phyloP scores from a whole-genome alignment of 2,888 invertebrate genomes.

The Philaethria dido region DNA sequence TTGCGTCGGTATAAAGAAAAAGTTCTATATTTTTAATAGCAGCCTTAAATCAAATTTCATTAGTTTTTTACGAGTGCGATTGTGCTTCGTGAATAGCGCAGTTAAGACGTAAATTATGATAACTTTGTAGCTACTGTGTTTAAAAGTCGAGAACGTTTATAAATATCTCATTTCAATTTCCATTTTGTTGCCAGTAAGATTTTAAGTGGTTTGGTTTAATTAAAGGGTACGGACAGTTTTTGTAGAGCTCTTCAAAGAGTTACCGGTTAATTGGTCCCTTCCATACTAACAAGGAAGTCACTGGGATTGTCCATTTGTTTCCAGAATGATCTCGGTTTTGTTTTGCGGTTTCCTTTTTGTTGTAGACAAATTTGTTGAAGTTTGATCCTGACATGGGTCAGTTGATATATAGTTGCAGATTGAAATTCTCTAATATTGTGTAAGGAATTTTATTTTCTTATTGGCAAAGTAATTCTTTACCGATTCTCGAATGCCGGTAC shows the following conservation, averaged over 20 bases:
- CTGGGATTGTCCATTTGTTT: slow-evolving; percentile 8
- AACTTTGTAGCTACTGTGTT: slow-evolving; percentile 28
- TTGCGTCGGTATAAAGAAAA: slow-evolving; percentile 7
- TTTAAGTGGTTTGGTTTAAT: slow-evolving; percentile 28
- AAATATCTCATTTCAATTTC: slow-evolving; percentile 26
- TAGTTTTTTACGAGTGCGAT: slow-evolving; percentile 26
- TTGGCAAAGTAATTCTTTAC: no score
- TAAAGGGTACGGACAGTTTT: slow-evolving; percentile 19
- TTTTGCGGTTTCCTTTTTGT: not conserved
- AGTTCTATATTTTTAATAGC: slow-evolving; percentile 7
- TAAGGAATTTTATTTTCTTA: no score
- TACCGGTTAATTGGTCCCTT: slow-evolving; percentile 27
- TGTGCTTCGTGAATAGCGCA: slow-evolving; percentile 19
- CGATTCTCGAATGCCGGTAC: no score
- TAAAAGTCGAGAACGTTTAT: slow-evolving; percentile 21
- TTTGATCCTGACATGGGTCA: not conserved
- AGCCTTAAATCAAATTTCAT: slow-evolving; percentile 29
- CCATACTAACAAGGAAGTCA: slow-evolving; percentile 14
- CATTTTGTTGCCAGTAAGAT: slow-evolving; percentile 21
- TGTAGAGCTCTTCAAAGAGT: slow-evolving; percentile 33
- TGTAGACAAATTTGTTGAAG: not conserved
- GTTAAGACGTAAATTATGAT: slow-evolving; percentile 27
- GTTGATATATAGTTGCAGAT: not conserved
- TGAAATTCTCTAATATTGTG: not conserved
- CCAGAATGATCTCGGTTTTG: not conserved